Conservation (phyloP, 2,888 invertebrate species). For the Hydriomena furcata region DNA sequence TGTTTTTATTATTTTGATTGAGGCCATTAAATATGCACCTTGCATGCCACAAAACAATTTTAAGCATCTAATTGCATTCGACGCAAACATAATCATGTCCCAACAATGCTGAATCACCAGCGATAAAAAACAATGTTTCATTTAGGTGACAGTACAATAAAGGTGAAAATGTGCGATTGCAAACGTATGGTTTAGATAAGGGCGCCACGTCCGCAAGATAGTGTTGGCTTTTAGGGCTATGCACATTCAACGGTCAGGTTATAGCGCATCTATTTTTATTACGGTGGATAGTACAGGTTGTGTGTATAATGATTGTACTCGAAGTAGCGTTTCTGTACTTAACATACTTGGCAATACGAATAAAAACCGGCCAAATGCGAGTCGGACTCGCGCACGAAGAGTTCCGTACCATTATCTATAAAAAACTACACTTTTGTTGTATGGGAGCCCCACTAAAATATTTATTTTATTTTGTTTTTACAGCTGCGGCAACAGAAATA, state of each 20-base stretch:
- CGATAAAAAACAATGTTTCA: slow-evolving; percentile 33
- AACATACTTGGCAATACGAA: too few species aligned
- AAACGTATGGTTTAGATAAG: slow-evolving; percentile 62
- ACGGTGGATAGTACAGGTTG: too few species aligned
- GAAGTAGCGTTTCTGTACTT: too few species aligned
- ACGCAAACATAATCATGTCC: slow-evolving; percentile 26
- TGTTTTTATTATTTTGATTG: slow-evolving; percentile 11
- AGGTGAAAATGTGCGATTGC: slow-evolving; percentile 58
- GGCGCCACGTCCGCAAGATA: slow-evolving; percentile 52
- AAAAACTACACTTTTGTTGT: too few species aligned
- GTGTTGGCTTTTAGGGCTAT: slow-evolving; percentile 48
- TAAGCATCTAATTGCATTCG: slow-evolving; percentile 29
- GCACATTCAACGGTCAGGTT: slow-evolving; percentile 8
- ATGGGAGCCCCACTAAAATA: too few species aligned
- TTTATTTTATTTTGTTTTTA: too few species aligned
- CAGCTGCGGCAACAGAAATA: too few species aligned
- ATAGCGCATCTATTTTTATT: slow-evolving; percentile 2
- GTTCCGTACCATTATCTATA: too few species aligned
- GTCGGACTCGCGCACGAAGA: too few species aligned
- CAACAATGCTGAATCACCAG: slow-evolving; percentile 32
- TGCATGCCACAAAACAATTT: slow-evolving; percentile 32
- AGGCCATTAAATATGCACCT: slow-evolving; percentile 9
- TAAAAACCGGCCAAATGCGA: too few species aligned
- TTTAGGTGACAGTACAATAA: slow-evolving; percentile 51
- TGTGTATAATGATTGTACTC: too few species aligned